Base-by-base conservation (phyloP, 2,888 invertebrate genomes). In the Cloeon dipterum region DNA sequence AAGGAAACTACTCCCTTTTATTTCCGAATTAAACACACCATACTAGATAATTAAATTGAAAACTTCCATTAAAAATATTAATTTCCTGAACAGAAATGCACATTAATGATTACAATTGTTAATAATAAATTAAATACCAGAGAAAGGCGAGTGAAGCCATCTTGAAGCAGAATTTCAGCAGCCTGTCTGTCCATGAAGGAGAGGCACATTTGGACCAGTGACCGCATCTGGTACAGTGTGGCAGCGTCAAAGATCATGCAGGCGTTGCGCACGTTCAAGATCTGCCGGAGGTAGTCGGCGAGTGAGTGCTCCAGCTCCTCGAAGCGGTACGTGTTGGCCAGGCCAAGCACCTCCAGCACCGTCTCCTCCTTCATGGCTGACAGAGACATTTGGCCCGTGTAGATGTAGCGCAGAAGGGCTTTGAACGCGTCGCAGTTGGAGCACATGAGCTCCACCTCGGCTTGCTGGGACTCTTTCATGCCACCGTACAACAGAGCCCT, bases 321-420 rank as follows among this genome's bases (percentile, higher is more conserved):
- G 60, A 98, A 93, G 40, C 91, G 91, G 61, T 91, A 98, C 54
- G 91, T 81, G 62, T 98, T 89, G 23, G 93, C 85, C 53, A 98
- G 64, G 4, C 89, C 91, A 14, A 77, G 56, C 35, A 74, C 65
- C 46, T 70, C 68, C 34, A 68, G 47, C 20, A 69, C 51, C 26
- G 53, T 47, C 21, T 63, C 62, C 40, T 62, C 60, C 48, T 51
- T 25, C 18, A 39, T 34, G 18, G 13, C 18, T 5, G 25, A 18
- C 33, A 74, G 53, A 37, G 63, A 63, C 56, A 74, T 62, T 42
- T 62, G 62, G 37, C 89, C 94, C 39, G 89, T 89, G 57, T 98
- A 98, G 40, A 96, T 85, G 61, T 98, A 98, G 48, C 82, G 76
- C 2, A 96, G 61, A 0, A 98, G 63, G n/a, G 76, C 73, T 56